phyloP scores from a whole-genome alignment of 2,113 vertebrate species.

The Anarrhichthys ocellatus region DNA sequence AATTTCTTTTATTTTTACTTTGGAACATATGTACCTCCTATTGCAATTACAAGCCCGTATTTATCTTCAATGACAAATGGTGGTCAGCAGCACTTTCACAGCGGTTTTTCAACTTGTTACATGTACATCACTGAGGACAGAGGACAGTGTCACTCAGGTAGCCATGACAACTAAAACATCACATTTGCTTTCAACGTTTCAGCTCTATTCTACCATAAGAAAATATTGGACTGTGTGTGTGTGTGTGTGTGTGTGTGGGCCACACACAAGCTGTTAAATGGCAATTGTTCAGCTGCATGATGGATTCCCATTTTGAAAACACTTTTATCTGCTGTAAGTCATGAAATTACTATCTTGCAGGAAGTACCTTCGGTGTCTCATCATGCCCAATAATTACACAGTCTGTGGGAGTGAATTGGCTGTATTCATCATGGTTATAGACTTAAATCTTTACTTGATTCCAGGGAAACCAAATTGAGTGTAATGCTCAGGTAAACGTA shows the following conservation, averaged over 20 bases:
- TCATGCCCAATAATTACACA: constrained; percentile 59
- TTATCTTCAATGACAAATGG: background rate
- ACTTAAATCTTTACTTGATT: constrained; percentile 34
- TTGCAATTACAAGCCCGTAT: background rate
- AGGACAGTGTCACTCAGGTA: constrained; percentile 43
- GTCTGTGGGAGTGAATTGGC: constrained; percentile 51
- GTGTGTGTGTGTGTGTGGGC: background rate
- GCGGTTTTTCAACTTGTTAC: constrained; percentile 22
- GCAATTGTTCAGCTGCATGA: constrained; percentile 39
- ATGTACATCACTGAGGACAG: constrained; percentile 18
- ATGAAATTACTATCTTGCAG: constrained; percentile 56
- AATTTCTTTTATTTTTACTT: constrained; percentile 22
- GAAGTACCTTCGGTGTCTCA: constrained; percentile 53
- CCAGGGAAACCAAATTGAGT: constrained; percentile 1
- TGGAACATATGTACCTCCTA: background rate
- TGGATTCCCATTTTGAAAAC: constrained; percentile 39
- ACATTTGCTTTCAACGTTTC: constrained; percentile 38
- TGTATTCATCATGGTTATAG: constrained; percentile 58
- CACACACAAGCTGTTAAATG: constrained; percentile 34
- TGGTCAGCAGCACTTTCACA: background rate
- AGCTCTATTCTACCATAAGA: constrained; percentile 29
- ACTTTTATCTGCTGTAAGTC: constrained; percentile 49
- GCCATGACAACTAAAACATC: constrained; percentile 64
- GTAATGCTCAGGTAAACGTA: constrained; percentile 27
- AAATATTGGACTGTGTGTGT: constrained; percentile 2